Percentiles rank a stretch among this genome's conserved stretches.
Conservation (phyloP, 2,797 vertebrate species). For the Arrhamphus sclerolepis region DNA sequence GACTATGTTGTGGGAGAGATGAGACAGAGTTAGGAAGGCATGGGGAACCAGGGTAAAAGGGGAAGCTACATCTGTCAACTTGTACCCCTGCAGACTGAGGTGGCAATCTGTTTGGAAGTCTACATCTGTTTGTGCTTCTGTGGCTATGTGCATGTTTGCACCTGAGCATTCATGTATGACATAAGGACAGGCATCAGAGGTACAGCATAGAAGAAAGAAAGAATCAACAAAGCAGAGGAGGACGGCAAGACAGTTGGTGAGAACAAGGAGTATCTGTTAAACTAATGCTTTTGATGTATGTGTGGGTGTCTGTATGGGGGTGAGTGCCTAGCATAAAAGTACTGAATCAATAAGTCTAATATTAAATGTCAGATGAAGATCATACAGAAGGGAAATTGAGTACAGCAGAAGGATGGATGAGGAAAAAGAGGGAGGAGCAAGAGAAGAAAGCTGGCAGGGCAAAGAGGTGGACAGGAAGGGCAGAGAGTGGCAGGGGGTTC, state of each 20-base stretch:
- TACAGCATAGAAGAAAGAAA: slow-evolving; percentile 1
- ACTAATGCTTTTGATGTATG: slow-evolving; percentile 41
- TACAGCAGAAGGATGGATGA: slow-evolving; percentile 40
- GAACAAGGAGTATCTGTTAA: slow-evolving; percentile 57
- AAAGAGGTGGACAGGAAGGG: slow-evolving; percentile 34
- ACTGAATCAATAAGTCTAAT: slow-evolving; percentile 46
- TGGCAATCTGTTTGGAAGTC: slow-evolving; percentile 22
- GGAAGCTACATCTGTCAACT: slow-evolving; percentile 57
- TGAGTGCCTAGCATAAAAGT: slow-evolving; percentile 27
- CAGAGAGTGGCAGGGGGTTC: slow-evolving; percentile 36
- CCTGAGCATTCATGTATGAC: slow-evolving; percentile 19
- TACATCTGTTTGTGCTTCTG: slow-evolving; percentile 20
- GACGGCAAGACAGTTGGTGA: slow-evolving; percentile 38
- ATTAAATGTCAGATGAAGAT: slow-evolving; percentile 36
- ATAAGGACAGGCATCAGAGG: slow-evolving; percentile 28
- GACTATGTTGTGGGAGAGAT: slow-evolving; percentile 8
- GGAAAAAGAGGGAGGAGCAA: slow-evolving; percentile 28
- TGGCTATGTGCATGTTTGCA: background rate
- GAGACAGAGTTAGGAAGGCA: background rate
- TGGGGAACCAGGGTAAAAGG: slow-evolving; percentile 13
- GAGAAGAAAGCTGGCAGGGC: slow-evolving; percentile 25
- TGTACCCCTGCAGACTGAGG: slow-evolving; percentile 41
- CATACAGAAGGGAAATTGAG: slow-evolving; percentile 36
- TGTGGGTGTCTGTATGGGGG: slow-evolving; percentile 45
- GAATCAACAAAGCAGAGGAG: slow-evolving; percentile 24